Conservation (phyloP, 2,888 invertebrate species). For the Colletes collaris region DNA sequence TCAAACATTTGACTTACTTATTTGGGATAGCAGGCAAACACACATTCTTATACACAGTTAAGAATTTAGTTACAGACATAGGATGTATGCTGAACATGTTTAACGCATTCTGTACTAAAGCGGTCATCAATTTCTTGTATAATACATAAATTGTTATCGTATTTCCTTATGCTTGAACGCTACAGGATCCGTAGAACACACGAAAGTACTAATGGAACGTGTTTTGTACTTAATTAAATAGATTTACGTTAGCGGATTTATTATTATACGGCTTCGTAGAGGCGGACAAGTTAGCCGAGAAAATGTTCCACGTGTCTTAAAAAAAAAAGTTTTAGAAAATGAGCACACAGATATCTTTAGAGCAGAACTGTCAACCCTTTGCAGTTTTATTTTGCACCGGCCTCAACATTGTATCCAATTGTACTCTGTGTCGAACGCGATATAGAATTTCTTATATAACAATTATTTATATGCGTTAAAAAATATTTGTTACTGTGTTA, state of each 20-base stretch:
- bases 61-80: constrained; percentile 42
- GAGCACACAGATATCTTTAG: constrained; percentile 17
- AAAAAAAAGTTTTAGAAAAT: constrained; percentile 5
- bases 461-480: neutral
- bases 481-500: neutral
- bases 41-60: constrained; percentile 38
- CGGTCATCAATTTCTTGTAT: constrained; percentile 60
- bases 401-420: neutral
- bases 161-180: constrained; percentile 73
- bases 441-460: neutral
- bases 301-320: constrained; percentile 16
- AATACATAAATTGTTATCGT: constrained; percentile 69
- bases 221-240: constrained; percentile 82
- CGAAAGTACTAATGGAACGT: constrained; percentile 70
- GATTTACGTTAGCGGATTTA: constrained; percentile 69
- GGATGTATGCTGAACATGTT: constrained; percentile 20
- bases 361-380: constrained; percentile 21
- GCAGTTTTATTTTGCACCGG: constrained; percentile 24
- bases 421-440: neutral
- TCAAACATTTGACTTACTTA: constrained; percentile 66
- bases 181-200: constrained; percentile 73
- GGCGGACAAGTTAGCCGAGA: constrained; percentile 7
- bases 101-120: constrained; percentile 33
- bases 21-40: constrained; percentile 52
- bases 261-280: constrained; percentile 65